Percentiles rank a stretch among this genome's conserved stretches.
Evolutionary conservation across 2,888 invertebrate genomes (phyloP).

Genomic region (Thymelicus lineola): DNA sequence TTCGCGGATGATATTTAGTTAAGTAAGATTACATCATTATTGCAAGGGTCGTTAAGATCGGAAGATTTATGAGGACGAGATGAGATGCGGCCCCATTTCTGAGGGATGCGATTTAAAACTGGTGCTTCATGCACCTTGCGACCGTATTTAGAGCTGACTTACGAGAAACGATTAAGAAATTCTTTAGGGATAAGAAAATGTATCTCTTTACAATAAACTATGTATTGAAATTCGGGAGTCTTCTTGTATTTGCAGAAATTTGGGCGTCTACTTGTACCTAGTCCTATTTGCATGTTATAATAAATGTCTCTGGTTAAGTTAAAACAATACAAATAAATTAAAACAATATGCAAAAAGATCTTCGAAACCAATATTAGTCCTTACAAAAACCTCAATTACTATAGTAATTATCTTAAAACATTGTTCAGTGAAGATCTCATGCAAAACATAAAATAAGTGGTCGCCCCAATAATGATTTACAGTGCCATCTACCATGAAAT

Average conservation of each 20-base stretch:
- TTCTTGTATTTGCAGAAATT: too few species aligned
- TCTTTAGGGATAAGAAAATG: too few species aligned
- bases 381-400: background rate
- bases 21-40: slow-evolving; percentile 34
- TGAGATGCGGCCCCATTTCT: slow-evolving; percentile 20
- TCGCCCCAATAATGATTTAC: slow-evolving; percentile 24
- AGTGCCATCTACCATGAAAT: slow-evolving; percentile 23
- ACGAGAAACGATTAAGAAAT: background rate
- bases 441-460: slow-evolving; percentile 13
- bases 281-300: too few species aligned
- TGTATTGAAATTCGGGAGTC: too few species aligned
- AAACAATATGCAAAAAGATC: too few species aligned
- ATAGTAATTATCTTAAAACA: too few species aligned
- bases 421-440: background rate
- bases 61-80: slow-evolving; percentile 28
- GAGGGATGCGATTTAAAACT: slow-evolving; percentile 26
- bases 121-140: slow-evolving; percentile 12
- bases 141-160: background rate
- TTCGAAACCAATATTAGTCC: too few species aligned
- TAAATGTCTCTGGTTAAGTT: too few species aligned
- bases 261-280: too few species aligned
- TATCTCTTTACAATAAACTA: too few species aligned
- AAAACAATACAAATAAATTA: too few species aligned
- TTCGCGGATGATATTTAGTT: slow-evolving; percentile 28
- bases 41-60: slow-evolving; percentile 27